phyloP scores from a whole-genome alignment of 2,797 vertebrate species.

The Lacerta viridis region DNA sequence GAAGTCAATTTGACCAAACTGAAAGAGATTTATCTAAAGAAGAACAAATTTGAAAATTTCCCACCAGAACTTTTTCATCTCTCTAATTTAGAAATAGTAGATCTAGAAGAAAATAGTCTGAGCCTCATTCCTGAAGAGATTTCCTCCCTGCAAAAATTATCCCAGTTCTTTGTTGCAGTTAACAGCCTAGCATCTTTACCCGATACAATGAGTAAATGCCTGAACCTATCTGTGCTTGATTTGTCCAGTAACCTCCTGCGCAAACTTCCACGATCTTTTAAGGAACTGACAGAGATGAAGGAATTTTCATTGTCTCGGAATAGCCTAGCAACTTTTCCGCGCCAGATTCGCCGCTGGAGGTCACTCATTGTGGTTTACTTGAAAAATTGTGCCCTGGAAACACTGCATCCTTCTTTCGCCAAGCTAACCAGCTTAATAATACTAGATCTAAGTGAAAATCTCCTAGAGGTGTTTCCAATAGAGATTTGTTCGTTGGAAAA shows the following conservation, averaged over 20 bases:
- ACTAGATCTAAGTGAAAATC: slow-evolving; percentile 74
- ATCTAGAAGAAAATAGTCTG: slow-evolving; percentile 75
- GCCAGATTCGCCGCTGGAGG: slow-evolving; percentile 34
- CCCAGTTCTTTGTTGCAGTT: slow-evolving; percentile 73
- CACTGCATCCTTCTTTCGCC: slow-evolving; percentile 39
- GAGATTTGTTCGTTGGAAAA: slow-evolving; percentile 63
- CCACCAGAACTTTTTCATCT: slow-evolving; percentile 72
- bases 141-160: slow-evolving; percentile 57
- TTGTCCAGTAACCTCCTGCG: slow-evolving; percentile 64
- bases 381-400: slow-evolving; percentile 25
- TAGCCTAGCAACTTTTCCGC: slow-evolving; percentile 59
- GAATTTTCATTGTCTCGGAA: slow-evolving; percentile 67
- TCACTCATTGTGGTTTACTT: slow-evolving; percentile 60
- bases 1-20: slow-evolving; percentile 74
- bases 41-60: slow-evolving; percentile 72
- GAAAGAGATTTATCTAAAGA: slow-evolving; percentile 77
- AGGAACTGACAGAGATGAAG: slow-evolving; percentile 38
- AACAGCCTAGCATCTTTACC: slow-evolving; percentile 73
- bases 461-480: slow-evolving; percentile 56
- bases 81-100: slow-evolving; percentile 71
- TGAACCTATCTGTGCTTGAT: slow-evolving; percentile 61
- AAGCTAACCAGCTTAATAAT: slow-evolving; percentile 47
- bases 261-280: slow-evolving; percentile 49
- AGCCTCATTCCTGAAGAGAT: slow-evolving; percentile 67
- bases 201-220: slow-evolving; percentile 63